Evolutionary conservation across 2,797 vertebrate genomes (phyloP).

Genomic region (Hephaestus fuliginosus): DNA sequence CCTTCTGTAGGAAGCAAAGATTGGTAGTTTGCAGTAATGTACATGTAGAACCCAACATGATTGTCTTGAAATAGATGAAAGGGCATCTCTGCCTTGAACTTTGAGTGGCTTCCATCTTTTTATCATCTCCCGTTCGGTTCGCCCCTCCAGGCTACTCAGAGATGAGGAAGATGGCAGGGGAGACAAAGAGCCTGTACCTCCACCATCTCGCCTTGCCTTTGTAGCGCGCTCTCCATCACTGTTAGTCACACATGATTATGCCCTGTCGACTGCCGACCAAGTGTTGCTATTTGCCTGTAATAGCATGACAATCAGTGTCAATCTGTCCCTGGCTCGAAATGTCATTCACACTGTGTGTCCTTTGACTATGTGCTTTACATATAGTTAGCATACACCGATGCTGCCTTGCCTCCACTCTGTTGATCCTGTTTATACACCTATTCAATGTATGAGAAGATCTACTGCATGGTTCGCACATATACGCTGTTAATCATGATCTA

Average conservation of each 20-base stretch:
- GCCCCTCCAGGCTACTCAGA: conserved; percentile 75
- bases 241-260: conserved; percentile 86
- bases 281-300: conserved; percentile 87
- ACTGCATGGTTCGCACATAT: conserved; percentile 21
- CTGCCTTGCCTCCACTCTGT: conserved; percentile 14
- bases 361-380: conserved; percentile 78
- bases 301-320: conserved; percentile 85
- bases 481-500: conserved; percentile 41
- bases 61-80: conserved; percentile 88
- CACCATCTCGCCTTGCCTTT: conserved; percentile 76
- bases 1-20: conserved; percentile 49
- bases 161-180: conserved; percentile 74
- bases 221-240: conserved; percentile 78
- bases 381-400: conserved; percentile 70
- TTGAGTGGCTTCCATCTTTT: conserved; percentile 86
- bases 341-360: conserved; percentile 67
- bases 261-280: conserved; percentile 79
- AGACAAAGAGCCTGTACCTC: conserved; percentile 81
- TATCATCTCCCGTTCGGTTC: conserved; percentile 75
- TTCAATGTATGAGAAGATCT: conserved; percentile 33
- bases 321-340: conserved; percentile 71
- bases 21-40: conserved; percentile 80
- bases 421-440: conserved; percentile 43
- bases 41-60: conserved; percentile 81
- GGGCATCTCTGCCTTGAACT: conserved; percentile 83